Conservation (phyloP, 2,113 vertebrate species). For the Platysteira castanea region DNA sequence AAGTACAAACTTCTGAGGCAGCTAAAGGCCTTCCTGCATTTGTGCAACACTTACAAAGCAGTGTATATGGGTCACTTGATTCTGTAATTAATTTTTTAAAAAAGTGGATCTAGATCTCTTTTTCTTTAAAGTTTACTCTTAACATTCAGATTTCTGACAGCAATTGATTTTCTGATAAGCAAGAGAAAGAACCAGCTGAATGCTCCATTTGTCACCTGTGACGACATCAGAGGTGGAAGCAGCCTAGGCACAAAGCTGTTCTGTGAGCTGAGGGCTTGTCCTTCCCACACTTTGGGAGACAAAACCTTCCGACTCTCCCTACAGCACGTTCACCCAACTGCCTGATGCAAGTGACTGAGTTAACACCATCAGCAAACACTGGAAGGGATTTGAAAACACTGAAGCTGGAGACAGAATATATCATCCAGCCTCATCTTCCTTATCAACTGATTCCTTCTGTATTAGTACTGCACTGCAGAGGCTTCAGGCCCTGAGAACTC, state of each 20-base stretch:
- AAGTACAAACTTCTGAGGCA: neutral
- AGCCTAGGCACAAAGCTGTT: neutral
- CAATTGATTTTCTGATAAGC: neutral
- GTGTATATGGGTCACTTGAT: neutral
- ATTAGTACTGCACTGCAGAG: slow-evolving; percentile 37
- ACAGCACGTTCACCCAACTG: neutral
- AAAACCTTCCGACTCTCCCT: neutral
- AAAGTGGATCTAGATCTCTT: neutral
- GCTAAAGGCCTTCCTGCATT: neutral
- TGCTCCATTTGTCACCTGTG: neutral
- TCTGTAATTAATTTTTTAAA: neutral
- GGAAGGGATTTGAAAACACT: neutral
- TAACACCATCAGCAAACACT: neutral
- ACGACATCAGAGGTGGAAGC: neutral
- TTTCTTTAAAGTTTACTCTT: neutral
- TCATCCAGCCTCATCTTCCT: neutral
- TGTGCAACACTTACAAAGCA: neutral
- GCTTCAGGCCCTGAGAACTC: neutral
- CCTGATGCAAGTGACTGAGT: neutral
- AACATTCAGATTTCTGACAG: neutral
- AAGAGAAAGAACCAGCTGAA: neutral
- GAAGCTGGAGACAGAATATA: neutral
- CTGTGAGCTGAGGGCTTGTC: neutral
- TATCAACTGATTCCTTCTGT: neutral
- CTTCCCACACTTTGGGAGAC: neutral